Base-by-base conservation (phyloP, 2,113 vertebrate species). In the Thunnus maccoyii region DNA sequence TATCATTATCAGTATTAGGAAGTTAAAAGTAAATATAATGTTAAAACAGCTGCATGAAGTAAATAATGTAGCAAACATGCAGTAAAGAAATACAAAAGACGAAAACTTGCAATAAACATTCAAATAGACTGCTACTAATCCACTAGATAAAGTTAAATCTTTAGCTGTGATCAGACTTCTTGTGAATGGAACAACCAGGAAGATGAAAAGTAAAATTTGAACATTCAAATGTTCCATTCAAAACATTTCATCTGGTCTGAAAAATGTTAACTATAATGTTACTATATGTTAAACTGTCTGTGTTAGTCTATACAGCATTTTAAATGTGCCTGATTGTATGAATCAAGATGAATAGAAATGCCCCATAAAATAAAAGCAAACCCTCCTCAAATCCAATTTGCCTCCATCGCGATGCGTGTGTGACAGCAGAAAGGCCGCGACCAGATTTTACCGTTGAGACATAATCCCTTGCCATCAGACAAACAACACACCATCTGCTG, bases 401-500 rank as follows among this genome's bases (percentile, higher is more conserved):
- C 65, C 41, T 86, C 36, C 36, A 72, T 17, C 85, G 70, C 54
- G 2, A 75, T 83, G 79, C 57, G 44, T 61, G 62, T 83, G 78
- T 51, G 73, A 83, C 85, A 73, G 83, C 85, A 88, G 86, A 89
- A 91, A 87, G 82, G 80, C 89, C 47, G 88, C 56, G 73, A 91
- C 74, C 83, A 86, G 89, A 89, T 91, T 94, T 90, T 82, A 84
- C 72, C 16, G 76, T 88, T 72, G 79, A 82, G 86, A 90, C 92
- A 78, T 94, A 94, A 94, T 94, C 93, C 91, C 84, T 80, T 32
- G 69, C 89, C 88, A 93, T 92, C 89, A 88, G 80, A 91, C 92
- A 94, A 91, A 92, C 93, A 94, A 92, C 91, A 88, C 89, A 86
- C 94, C 95, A 95, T 95, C 95, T 95, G 95, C 83, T 92, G 87